phyloP scores from a whole-genome alignment of 2,113 vertebrate species.

The Cyanoderma ruficeps region DNA sequence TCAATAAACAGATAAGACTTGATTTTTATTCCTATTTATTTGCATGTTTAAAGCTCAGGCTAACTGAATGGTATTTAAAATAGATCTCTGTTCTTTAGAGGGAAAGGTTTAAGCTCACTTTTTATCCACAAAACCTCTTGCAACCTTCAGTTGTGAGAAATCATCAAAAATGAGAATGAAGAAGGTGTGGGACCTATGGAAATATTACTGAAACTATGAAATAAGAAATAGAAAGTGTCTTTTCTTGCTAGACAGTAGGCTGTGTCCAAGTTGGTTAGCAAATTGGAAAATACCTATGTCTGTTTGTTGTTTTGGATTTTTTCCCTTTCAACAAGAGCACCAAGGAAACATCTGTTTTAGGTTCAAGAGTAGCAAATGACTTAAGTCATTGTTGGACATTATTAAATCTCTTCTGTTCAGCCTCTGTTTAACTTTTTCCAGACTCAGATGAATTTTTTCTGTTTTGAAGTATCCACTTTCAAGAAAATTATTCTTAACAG shows the following conservation, averaged over 20 bases:
- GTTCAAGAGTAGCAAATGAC: not conserved
- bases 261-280: not conserved
- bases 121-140: not conserved
- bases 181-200: fast-evolving
- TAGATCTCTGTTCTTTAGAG: not conserved
- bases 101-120: not conserved
- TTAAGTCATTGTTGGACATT: not conserved
- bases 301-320: not conserved
- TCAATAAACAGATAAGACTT: not conserved
- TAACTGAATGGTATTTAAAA: not conserved
- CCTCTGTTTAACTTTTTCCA: not conserved
- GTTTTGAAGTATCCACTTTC: not conserved
- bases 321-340: not conserved
- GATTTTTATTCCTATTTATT: not conserved
- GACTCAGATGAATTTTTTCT: not conserved
- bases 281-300: not conserved
- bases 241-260: not conserved
- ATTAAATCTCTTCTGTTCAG: not conserved
- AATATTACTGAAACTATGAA: not conserved
- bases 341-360: not conserved
- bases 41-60: not conserved
- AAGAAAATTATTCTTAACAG: not conserved
- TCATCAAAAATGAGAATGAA: not conserved
- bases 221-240: not conserved
- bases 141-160: not conserved